Base-by-base conservation (phyloP, 2,888 invertebrate species). In the Nemotelus nigrinus region DNA sequence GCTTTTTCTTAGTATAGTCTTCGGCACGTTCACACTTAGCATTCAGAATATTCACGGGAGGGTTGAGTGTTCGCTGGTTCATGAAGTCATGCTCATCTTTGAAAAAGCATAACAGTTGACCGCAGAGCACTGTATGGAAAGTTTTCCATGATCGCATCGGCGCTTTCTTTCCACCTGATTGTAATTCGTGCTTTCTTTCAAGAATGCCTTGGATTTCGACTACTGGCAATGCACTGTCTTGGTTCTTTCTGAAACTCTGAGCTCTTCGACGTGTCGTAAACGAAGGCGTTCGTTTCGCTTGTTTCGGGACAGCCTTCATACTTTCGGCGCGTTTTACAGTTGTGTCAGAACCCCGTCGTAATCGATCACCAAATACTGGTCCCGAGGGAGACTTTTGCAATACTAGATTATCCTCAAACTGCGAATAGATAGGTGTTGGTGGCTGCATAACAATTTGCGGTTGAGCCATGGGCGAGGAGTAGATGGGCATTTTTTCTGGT, bases 71-170 rank as follows among this genome's bases (percentile, higher is more conserved):
- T 88, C 95, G 94, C 83, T 96, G 94, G 81, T 92, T 92, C 79
- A 92, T 90, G 88, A 97, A 98, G 87, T 97, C 97, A 82, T 93
- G 92, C 84, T 95, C 94, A 85, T 98, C 97, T 85, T 97, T 94
- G 90, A 99, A 99, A 93, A 99, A 99, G 88, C 98, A 98, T 75
- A 99, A 89, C 82, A 98, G 89, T 86, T 99, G 99, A 0, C 99
- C 99, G 85, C 98, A 99, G 44, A 99, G 90, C 77, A 98, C 98
- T 0, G 96, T 94, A 88, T 98, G 96, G 88, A 95, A 96, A 77
- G 91, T 92, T 84, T 98, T 97, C 99, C 99, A 99, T 0, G 97
- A 96, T 3, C 99, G 90, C 3, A 98, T 95, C 0, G 98, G 94
- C 0, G 99, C 97, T 81, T 96, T 93, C 87, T 97, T 97, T 25